phyloP scores from a whole-genome alignment of 2,888 invertebrate genomes.

The Allolobophora icterica region DNA sequence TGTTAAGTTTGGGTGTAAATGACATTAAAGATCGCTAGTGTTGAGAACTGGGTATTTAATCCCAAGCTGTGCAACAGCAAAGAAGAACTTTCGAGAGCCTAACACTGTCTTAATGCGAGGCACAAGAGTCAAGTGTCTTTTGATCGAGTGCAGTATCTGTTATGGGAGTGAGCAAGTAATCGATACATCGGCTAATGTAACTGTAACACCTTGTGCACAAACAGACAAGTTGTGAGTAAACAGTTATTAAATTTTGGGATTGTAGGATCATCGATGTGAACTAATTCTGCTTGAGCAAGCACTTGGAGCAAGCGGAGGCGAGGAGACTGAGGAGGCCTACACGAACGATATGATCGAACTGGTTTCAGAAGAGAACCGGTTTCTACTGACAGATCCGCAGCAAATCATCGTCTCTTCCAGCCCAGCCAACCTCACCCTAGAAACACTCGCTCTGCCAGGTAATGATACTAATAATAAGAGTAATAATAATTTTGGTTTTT shows the following conservation, averaged over 20 bases:
- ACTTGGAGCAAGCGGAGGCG: neutral
- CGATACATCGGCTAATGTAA: no score
- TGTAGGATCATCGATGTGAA: neutral
- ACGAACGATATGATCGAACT: slow-evolving; percentile 18
- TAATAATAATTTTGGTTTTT: neutral
- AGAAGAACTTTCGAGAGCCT: no score
- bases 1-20: no score
- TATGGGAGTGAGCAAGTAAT: no score
- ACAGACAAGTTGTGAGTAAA: neutral
- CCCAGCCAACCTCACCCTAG: neutral
- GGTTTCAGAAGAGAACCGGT: neutral
- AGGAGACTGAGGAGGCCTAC: neutral
- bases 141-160: no score
- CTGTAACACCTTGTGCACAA: neutral
- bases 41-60: no score
- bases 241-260: neutral
- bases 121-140: no score
- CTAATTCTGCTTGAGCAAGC: slow-evolving; percentile 13
- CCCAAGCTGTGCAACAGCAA: no score
- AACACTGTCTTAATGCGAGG: no score
- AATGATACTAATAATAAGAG: neutral
- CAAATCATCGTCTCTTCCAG: neutral
- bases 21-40: no score
- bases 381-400: slow-evolving; percentile 3
- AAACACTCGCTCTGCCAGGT: slow-evolving; percentile 23